Evolutionary conservation across 2,797 vertebrate genomes (phyloP).

Genomic region (Poeciliopsis paucimaculata): DNA sequence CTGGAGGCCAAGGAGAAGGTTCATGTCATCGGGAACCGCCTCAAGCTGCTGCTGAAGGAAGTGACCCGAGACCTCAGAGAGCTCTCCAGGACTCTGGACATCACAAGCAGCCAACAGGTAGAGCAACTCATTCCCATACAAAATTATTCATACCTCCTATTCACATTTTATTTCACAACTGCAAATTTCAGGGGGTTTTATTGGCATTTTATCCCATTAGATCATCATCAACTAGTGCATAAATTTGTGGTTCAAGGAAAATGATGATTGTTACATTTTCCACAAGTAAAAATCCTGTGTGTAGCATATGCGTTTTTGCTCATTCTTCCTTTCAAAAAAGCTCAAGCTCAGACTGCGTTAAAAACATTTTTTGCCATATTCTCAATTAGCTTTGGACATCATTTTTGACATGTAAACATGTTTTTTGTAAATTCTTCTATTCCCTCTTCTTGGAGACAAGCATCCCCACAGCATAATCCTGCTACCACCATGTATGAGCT

Average conservation of each 20-base stretch:
- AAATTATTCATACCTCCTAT: background rate
- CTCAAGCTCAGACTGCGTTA: background rate
- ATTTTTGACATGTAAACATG: background rate
- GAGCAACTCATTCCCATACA: conserved; percentile 18
- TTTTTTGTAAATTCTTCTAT: background rate
- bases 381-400: background rate
- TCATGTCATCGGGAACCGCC: conserved; percentile 96
- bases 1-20: conserved; percentile 98
- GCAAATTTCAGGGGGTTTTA: background rate
- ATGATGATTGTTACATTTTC: background rate
- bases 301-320: background rate
- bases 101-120: conserved; percentile 94
- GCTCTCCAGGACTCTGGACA: conserved; percentile 88
- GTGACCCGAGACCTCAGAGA: conserved; percentile 90
- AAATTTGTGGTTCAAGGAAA: background rate
- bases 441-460: too few relatives aligned
- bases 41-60: conserved; percentile 93
- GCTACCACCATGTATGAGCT: too few relatives aligned
- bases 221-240: background rate
- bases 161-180: background rate
- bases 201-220: background rate
- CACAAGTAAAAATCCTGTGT: background rate
- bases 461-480: too few relatives aligned
- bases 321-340: background rate
- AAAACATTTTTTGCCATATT: background rate